Evolutionary conservation across 2,113 vertebrate genomes (phyloP).

Genomic region (Aptenodytes forsteri): DNA sequence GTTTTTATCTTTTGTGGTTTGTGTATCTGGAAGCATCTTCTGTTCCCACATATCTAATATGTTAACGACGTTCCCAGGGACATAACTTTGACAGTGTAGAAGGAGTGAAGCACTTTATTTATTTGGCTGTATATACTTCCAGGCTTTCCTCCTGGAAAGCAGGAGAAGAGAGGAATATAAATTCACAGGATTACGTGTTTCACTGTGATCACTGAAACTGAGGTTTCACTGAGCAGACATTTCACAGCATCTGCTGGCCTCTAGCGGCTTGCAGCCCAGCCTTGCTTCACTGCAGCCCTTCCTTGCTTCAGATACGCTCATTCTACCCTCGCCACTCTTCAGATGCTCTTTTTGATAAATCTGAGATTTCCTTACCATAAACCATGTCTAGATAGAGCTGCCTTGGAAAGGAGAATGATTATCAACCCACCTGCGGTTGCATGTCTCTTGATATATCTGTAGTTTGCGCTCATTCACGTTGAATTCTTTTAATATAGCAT

Average conservation of each 20-base stretch:
- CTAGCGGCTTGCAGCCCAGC: constrained; percentile 11
- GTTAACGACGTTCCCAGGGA: background rate
- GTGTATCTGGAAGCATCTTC: background rate
- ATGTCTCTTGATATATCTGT: constrained; percentile 77
- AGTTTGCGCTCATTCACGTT: constrained; percentile 81
- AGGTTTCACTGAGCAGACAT: background rate
- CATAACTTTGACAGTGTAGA: background rate
- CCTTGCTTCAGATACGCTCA: background rate
- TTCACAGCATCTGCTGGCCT: constrained; percentile 49
- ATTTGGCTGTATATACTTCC: background rate
- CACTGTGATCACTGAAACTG: background rate
- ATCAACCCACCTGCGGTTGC: constrained; percentile 76
- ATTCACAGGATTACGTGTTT: background rate
- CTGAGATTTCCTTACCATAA: background rate
- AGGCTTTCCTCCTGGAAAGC: background rate
- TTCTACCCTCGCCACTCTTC: background rate
- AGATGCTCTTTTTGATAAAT: background rate
- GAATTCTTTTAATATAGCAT: constrained; percentile 80
- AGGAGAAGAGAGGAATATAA: background rate
- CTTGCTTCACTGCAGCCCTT: background rate
- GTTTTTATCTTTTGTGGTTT: background rate
- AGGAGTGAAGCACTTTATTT: background rate
- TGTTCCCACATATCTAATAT: background rate
- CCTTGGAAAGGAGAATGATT: background rate
- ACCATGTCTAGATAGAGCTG: background rate